Conservation (phyloP, 2,797 vertebrate genomes). For the Pygocentrus nattereri region DNA sequence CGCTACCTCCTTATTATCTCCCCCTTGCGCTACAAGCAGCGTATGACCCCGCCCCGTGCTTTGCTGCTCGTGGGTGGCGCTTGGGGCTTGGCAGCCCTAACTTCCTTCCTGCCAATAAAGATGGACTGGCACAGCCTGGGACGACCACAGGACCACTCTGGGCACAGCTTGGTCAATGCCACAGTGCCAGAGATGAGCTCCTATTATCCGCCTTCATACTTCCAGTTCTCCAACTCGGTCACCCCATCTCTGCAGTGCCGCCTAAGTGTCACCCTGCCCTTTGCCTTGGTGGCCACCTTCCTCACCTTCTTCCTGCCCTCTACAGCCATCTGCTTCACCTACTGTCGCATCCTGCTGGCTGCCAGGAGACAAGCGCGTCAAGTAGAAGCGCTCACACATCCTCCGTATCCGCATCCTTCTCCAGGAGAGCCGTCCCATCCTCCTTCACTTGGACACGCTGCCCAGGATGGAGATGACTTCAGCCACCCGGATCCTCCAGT, state of each 20-base stretch:
- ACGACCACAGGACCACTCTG: slow-evolving; percentile 55
- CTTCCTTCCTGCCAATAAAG: slow-evolving; percentile 94
- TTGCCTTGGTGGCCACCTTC: slow-evolving; percentile 91
- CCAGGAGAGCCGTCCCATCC: slow-evolving; percentile 75
- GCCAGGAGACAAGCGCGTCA: slow-evolving; percentile 91
- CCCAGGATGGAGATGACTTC: slow-evolving; percentile 73
- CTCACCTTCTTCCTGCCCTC: slow-evolving; percentile 97
- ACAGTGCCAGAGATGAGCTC: slow-evolving; percentile 62
- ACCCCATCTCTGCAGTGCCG: slow-evolving; percentile 86
- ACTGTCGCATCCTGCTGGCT: slow-evolving; percentile 92
- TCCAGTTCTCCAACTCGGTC: slow-evolving; percentile 63
- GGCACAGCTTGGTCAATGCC: slow-evolving; percentile 46
- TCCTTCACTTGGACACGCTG: slow-evolving; percentile 69
- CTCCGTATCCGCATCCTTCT: slow-evolving; percentile 77
- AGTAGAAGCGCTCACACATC: slow-evolving; percentile 88
- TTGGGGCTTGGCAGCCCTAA: slow-evolving; percentile 89
- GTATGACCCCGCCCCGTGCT: slow-evolving; percentile 90
- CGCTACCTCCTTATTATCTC: slow-evolving; percentile 97
- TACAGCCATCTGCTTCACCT: slow-evolving; percentile 95
- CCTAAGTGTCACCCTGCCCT: slow-evolving; percentile 90
- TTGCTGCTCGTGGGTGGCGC: slow-evolving; percentile 87
- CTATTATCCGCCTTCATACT: slow-evolving; percentile 73
- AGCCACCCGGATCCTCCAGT: slow-evolving; percentile 75
- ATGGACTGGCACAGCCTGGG: slow-evolving; percentile 95
- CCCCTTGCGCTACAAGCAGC: slow-evolving; percentile 93